A percentile compares a stretch with the other conserved stretches of the same genome.
These are phyloP conservation scores for Philereme transversata DNA, from an alignment of 2,888 invertebrate species.

Conservation along the genomic window DNA sequence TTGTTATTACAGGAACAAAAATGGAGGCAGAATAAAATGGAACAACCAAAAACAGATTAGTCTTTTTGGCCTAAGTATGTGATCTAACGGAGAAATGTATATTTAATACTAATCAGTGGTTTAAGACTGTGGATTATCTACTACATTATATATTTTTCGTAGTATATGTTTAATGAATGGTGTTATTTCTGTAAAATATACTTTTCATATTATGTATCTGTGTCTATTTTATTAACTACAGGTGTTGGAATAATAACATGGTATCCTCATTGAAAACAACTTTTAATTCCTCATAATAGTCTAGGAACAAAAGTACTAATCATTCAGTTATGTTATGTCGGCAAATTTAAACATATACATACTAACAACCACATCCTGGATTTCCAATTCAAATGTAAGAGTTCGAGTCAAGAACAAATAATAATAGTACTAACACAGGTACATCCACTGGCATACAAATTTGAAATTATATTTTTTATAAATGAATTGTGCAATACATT, in stretches of 20 bases:
- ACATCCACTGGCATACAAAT: no score
- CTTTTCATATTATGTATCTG: conserved; percentile 50
- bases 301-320: conserved; percentile 30
- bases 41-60: conserved; percentile 69
- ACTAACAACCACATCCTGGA: conserved; percentile 3
- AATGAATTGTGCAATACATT: no score
- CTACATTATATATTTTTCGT: conserved; percentile 55
- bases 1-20: conserved; percentile 77
- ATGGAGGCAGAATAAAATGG: conserved; percentile 78
- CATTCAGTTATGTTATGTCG: neutral
- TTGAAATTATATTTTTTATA: no score
- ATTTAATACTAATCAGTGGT: conserved; percentile 32
- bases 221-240: conserved; percentile 35
- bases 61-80: conserved; percentile 39
- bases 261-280: conserved; percentile 35
- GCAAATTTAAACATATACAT: conserved; percentile 8
- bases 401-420: neutral
- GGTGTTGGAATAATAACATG: conserved; percentile 25
- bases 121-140: conserved; percentile 39
- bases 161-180: conserved; percentile 55
- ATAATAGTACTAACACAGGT: no score
- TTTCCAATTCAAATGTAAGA: neutral
- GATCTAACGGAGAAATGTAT: conserved; percentile 28
- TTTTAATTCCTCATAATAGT: conserved; percentile 33
- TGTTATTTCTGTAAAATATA: conserved; percentile 67